Conservation (phyloP, 2,797 vertebrate species). For the Meda fulgida region DNA sequence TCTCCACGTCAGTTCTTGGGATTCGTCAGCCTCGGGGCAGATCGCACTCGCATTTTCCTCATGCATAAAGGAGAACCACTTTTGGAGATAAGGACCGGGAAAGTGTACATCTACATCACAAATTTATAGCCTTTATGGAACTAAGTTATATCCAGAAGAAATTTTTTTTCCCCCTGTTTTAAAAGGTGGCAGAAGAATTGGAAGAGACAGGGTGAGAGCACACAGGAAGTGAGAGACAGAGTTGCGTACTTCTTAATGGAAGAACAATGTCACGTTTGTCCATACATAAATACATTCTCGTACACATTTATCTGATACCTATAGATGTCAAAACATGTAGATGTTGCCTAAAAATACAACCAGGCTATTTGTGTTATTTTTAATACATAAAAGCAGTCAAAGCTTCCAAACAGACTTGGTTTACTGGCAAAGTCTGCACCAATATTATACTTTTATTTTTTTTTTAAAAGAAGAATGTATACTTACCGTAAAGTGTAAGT, state of each 20-base stretch:
- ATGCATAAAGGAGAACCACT: conserved; percentile 37
- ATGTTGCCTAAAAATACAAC: not conserved
- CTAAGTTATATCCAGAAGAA: conserved; percentile 7
- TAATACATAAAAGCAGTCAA: not conserved
- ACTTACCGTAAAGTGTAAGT: not conserved
- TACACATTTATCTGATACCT: not conserved
- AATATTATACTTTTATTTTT: too few relatives aligned
- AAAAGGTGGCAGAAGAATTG: not conserved
- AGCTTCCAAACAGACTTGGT: not conserved
- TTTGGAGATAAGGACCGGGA: conserved; percentile 20
- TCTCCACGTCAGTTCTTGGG: conserved; percentile 54
- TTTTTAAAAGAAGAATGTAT: not conserved
- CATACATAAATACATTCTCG: not conserved
- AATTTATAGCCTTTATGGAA: conserved; percentile 41
- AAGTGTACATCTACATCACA: conserved; percentile 29
- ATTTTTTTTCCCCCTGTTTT: not conserved
- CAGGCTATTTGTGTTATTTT: not conserved
- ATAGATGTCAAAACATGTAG: not conserved
- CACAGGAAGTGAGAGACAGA: conserved; percentile 30
- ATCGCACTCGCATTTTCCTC: conserved; percentile 40
- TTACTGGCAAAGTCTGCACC: not conserved
- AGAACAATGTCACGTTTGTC: not conserved
- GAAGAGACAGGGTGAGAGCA: conserved; percentile 13
- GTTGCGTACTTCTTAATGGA: conserved; percentile 22
- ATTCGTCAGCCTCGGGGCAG: conserved; percentile 54